phyloP scores from a whole-genome alignment of 2,113 vertebrate genomes.

The Nymphicus hollandicus region DNA sequence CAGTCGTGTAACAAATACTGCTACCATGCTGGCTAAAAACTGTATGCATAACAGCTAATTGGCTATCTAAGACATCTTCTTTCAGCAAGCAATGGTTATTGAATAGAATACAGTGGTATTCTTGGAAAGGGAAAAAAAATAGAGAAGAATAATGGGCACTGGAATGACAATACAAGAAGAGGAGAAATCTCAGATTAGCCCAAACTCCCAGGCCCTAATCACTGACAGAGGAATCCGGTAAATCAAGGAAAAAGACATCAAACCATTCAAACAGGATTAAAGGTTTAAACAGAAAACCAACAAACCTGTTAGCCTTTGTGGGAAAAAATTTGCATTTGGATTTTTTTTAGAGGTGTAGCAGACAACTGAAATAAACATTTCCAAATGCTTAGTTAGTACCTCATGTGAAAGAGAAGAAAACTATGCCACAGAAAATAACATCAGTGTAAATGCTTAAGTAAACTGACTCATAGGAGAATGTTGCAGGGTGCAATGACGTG shows the following conservation, averaged over 20 bases:
- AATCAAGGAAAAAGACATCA: conserved; percentile 54
- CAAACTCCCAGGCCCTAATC: conserved; percentile 36
- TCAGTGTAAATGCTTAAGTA: not conserved
- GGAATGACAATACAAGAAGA: conserved; percentile 50
- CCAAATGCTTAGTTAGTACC: not conserved
- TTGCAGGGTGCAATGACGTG: not conserved
- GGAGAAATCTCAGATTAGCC: conserved; percentile 49
- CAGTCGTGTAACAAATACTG: conserved; percentile 47
- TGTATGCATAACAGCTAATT: conserved; percentile 65
- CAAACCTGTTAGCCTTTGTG: conserved; percentile 41
- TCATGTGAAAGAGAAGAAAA: not conserved
- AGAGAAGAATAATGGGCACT: conserved; percentile 34
- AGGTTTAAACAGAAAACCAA: conserved; percentile 61
- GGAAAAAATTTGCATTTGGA: conserved; percentile 37
- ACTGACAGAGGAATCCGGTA: conserved; percentile 47
- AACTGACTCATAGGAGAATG: not conserved
- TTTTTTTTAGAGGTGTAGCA: conserved; percentile 20
- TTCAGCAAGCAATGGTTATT: conserved; percentile 46
- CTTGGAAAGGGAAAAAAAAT: not conserved
- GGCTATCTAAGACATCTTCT: conserved; percentile 54
- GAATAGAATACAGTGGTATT: conserved; percentile 57
- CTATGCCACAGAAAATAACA: not conserved
- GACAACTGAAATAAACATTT: not conserved
- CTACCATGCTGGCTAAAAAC: conserved; percentile 62
- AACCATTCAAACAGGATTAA: conserved; percentile 65